These are phyloP conservation scores for Eubasilissa regina DNA, from an alignment of 1,140 invertebrate species.

Conservation along the genomic window DNA sequence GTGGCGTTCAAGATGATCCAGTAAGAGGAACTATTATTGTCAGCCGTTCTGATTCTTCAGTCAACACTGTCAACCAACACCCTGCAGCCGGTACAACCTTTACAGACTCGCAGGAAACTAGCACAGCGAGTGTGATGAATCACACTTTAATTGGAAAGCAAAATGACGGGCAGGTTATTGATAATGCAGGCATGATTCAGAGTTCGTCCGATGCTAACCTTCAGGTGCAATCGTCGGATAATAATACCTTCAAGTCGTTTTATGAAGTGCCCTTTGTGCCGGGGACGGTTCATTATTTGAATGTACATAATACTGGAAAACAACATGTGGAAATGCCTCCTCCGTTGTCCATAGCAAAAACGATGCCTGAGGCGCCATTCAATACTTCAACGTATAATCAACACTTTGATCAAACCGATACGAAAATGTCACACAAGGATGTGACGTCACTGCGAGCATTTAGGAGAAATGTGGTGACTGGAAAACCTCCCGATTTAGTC, in stretches of 20 bases:
- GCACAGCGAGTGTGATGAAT: background rate
- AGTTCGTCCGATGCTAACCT: background rate
- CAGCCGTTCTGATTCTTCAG: too few relatives aligned
- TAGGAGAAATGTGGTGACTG: slow-evolving; percentile 38
- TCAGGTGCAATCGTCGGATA: background rate
- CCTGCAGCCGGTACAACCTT: background rate
- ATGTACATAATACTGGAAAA: background rate
- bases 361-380: background rate
- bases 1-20: too few relatives aligned
- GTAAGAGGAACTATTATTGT: too few relatives aligned
- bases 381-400: background rate
- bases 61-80: background rate
- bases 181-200: background rate
- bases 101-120: background rate
- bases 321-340: background rate
- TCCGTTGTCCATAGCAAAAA: background rate
- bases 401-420: background rate
- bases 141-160: background rate
- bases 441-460: background rate
- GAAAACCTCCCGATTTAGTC: slow-evolving; percentile 50
- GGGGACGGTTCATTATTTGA: background rate
- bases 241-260: background rate
- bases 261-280: slow-evolving; percentile 4
- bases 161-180: background rate
- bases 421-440: background rate